These are phyloP conservation scores for Sphenopsis melanotis DNA, from an alignment of 2,797 vertebrate genomes.

Conservation along the genomic window DNA sequence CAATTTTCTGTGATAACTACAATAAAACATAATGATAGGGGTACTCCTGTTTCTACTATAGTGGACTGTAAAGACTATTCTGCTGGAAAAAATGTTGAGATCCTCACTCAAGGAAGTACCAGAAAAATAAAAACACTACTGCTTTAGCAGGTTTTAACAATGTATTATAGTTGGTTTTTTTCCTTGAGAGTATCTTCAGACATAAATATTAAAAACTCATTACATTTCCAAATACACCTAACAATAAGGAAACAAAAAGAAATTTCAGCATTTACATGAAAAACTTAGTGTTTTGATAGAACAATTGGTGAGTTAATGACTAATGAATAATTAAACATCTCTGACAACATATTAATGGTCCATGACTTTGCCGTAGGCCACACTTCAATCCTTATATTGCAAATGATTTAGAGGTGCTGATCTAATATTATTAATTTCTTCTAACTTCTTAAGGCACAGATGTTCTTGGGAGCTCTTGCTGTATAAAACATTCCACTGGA, in stretches of 20 bases:
- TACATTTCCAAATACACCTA: neutral
- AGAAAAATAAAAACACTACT: neutral
- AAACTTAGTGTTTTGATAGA: conserved; percentile 40
- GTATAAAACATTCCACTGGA: neutral
- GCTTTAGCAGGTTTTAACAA: neutral
- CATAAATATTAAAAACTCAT: conserved; percentile 2
- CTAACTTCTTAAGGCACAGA: neutral
- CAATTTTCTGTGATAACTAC: neutral
- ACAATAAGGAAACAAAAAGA: neutral
- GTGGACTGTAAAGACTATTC: neutral
- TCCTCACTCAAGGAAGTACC: neutral
- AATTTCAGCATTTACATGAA: neutral
- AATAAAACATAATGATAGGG: neutral
- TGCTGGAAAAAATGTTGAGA: neutral
- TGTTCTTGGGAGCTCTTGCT: neutral
- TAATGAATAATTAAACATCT: conserved; percentile 42
- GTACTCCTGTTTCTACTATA: neutral
- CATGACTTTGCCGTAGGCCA: conserved; percentile 12
- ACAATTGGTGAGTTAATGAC: conserved; percentile 45
- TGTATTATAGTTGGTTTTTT: neutral
- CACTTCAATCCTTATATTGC: neutral
- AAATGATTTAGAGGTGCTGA: conserved; percentile 37
- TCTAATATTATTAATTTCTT: conserved; percentile 26
- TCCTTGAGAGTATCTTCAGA: neutral
- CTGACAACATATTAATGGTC: conserved; percentile 17